These are phyloP conservation scores for Carollia perspicillata DNA, from an alignment of 2,113 vertebrate genomes.

Conservation along the genomic window DNA sequence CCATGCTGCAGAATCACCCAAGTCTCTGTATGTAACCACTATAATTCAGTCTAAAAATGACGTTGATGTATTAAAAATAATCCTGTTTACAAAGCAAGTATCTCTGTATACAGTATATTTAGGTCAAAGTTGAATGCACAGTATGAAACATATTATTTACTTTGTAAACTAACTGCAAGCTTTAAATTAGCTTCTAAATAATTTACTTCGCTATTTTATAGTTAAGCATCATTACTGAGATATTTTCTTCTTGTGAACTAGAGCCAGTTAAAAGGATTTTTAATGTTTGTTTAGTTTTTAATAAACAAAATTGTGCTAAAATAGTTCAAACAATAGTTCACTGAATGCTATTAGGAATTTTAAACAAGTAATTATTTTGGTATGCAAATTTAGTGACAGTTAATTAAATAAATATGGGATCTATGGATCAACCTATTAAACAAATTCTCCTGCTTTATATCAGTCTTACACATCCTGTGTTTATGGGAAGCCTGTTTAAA, in stretches of 20 bases:
- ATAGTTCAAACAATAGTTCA: slow-evolving; percentile 59
- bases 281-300: slow-evolving; percentile 56
- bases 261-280: slow-evolving; percentile 4
- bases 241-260: background rate
- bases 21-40: background rate
- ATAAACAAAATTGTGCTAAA: slow-evolving; percentile 56
- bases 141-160: background rate
- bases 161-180: slow-evolving; percentile 59
- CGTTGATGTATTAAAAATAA: slow-evolving; percentile 36
- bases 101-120: background rate
- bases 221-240: background rate
- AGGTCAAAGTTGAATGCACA: background rate
- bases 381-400: slow-evolving; percentile 70
- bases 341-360: slow-evolving; percentile 65
- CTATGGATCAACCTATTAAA: slow-evolving; percentile 54
- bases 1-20: slow-evolving; percentile 5
- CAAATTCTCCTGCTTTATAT: slow-evolving; percentile 50
- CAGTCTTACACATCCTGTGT: slow-evolving; percentile 43
- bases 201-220: slow-evolving; percentile 48
- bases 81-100: slow-evolving; percentile 15
- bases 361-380: slow-evolving; percentile 73
- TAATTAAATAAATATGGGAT: slow-evolving; percentile 74
- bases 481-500: slow-evolving; percentile 76
- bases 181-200: slow-evolving; percentile 64
- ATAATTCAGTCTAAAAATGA: slow-evolving; percentile 52